Percentiles rank a stretch among this genome's conserved stretches.
Evolutionary conservation across 2,888 invertebrate species (phyloP).

Genomic region (Agonopterix subpropinquella): DNA sequence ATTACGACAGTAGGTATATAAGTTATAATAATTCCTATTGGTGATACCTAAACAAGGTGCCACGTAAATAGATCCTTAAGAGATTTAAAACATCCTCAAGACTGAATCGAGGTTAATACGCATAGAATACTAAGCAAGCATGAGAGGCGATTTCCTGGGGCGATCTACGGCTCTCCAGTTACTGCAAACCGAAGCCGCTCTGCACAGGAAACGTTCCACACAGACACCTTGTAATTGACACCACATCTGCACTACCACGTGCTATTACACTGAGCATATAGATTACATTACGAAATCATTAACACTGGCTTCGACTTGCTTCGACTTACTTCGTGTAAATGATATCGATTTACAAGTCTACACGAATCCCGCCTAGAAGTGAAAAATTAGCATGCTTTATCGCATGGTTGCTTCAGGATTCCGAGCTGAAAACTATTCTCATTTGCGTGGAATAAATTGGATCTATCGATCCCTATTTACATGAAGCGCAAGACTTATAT

Average conservation of each 20-base stretch:
- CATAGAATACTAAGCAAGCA: conserved; percentile 20
- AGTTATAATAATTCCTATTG: no score
- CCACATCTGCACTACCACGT: conserved; percentile 27
- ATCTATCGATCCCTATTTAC: no score
- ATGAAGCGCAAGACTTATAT: no score
- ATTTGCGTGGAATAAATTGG: no score
- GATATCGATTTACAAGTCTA: neutral
- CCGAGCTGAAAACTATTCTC: no score
- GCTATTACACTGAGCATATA: conserved; percentile 15
- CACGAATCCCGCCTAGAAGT: neutral
- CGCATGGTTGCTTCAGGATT: neutral
- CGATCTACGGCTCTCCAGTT: conserved; percentile 27
- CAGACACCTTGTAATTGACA: conserved; percentile 33
- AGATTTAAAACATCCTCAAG: no score
- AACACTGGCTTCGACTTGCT: neutral
- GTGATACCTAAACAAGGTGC: no score
- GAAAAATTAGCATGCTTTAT: conserved; percentile 1
- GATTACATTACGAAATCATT: conserved; percentile 17
- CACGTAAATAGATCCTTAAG: no score
- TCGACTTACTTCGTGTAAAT: neutral
- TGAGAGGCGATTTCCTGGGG: conserved; percentile 18
- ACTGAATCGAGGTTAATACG: neutral
- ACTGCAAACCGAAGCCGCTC: conserved; percentile 27
- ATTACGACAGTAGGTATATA: no score
- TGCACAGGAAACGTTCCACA: conserved; percentile 34